Evolutionary conservation across 2,797 vertebrate genomes (phyloP), one percentile per base, ranked within the genome.

Genomic region (Halcyon badia): DNA sequence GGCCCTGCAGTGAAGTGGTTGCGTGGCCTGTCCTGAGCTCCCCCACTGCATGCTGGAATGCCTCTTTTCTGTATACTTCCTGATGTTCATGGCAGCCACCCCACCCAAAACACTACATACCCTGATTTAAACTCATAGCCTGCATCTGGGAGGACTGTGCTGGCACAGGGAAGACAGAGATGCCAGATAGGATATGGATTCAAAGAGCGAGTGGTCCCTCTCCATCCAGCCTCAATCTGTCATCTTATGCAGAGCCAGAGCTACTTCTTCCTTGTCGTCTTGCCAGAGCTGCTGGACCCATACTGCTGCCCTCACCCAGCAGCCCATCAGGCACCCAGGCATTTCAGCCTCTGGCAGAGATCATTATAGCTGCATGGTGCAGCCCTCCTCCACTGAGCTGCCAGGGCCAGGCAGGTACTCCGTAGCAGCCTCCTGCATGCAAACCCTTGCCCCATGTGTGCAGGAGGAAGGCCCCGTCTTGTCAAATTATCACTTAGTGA

Each of bases 141-240:
- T 46, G 14, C 0, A 1, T 39, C 48, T 1, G 0, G 25, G 20
- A 69, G 18, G 14, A n/a, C 35, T 68, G 35, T 0, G 3, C n/a
- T 51, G 42, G n/a, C 61, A 62, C 0, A 4, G 48, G 8, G 12
- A 69, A 84, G 80, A n/a, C 21, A 64, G 17, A 72, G 31, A 31
- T 64, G 37, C 25, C 37, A 39, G 54, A 33, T 8, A 4, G 54
- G 30, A 35, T 76, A 57, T 61, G 33, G 35, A 77, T 71, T 57
- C 54, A 57, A 81, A 71, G 52, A 65, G 37, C 1, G 1, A 58
- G n/a, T 31, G 4, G 16, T 65, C 51, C 35, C 18, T 35, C 42
- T 75, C n/a, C 41, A 56, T 25, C 8, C 79, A 76, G 51, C 6
- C 15, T 57, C 66, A 49, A 24, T 44, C 14, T 2, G 0, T 33